Base-by-base conservation (phyloP, 2,797 vertebrate species). In the Lepidocolaptes lacrymiger region DNA sequence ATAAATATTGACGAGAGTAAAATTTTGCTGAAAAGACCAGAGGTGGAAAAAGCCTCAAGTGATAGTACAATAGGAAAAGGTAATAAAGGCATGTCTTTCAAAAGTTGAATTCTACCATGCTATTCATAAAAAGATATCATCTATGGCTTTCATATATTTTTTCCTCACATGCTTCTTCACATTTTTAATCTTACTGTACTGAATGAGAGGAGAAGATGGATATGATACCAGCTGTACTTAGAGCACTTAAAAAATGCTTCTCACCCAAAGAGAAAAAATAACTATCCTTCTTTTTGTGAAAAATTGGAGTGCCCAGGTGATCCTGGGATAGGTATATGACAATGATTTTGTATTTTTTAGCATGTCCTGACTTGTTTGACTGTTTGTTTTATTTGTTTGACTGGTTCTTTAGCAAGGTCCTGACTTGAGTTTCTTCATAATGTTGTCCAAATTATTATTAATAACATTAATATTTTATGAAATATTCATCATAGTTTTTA, bases 161-260 rank as follows among this genome's bases (percentile, higher is more conserved):
- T 93, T 56, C 18, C 58, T 84, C 34, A 58, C 28, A n/a, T 61
- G 11, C 14, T 78, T 93, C 58, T 39, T 75, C 77, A 52, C 72
- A 55, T 68, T 95, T 94, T 95, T 90, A 85, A 83, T 79, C 88
- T 82, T 48, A n/a, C 48, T 71, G 19, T 46, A 48, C 14, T 87
- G 72, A 93, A 73, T 34, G 49, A 85, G 10, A 7, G 27, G 22
- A 82, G 64, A 85, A 88, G 73, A 82, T 72, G 17, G 37, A 62
- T 93, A 49, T n/a, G 58, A 83, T 83, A 68, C 36, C 49, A 89
- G 39, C 59, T 83, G 37, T 82, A 72, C 55, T 83, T 30, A 90
- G 4, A 91, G 22, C 14, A 49, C 64, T 89, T 84, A 7, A 84
- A 58, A 88, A 67, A 74, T 13, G 23, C 28, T 81, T 44, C 43